These are phyloP conservation scores for Alligator sinensis DNA, from an alignment of 2,113 vertebrate genomes.

Conservation along the genomic window DNA sequence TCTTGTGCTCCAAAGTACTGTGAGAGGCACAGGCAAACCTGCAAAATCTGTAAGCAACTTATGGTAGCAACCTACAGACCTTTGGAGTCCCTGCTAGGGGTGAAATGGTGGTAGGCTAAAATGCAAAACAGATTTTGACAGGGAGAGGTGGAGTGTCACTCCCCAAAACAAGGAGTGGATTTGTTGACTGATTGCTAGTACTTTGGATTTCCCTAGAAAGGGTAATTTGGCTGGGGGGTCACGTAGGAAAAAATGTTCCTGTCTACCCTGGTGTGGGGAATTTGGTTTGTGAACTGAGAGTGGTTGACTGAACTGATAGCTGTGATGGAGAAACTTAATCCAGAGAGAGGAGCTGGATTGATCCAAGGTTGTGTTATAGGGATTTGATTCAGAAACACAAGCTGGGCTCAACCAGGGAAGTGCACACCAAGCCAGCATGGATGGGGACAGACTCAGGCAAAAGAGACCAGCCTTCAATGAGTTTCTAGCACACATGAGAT, in stretches of 20 bases:
- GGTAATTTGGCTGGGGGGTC: neutral
- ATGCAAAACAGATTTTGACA: too few relatives aligned
- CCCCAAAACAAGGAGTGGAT: neutral
- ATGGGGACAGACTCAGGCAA: neutral
- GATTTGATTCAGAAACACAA: neutral
- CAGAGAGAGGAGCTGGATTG: neutral
- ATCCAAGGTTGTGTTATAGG: neutral
- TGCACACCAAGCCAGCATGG: neutral
- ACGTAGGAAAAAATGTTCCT: too few relatives aligned
- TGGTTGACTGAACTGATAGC: too few relatives aligned
- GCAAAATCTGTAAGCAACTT: too few relatives aligned
- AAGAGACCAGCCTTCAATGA: neutral
- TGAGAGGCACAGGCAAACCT: slow-evolving; percentile 32
- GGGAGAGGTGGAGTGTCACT: neutral
- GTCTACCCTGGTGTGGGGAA: too few relatives aligned
- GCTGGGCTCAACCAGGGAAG: neutral
- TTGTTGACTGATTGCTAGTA: neutral
- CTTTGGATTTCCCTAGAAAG: neutral
- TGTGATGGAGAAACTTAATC: too few relatives aligned
- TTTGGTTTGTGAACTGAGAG: too few relatives aligned
- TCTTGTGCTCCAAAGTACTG: slow-evolving; percentile 44
- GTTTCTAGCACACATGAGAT: neutral
- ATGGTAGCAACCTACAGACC: too few relatives aligned
- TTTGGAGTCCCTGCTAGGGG: too few relatives aligned
- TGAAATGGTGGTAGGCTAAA: too few relatives aligned